Evolutionary conservation across 2,113 vertebrate species (phyloP).

Genomic region (Aplodontia rufa): DNA sequence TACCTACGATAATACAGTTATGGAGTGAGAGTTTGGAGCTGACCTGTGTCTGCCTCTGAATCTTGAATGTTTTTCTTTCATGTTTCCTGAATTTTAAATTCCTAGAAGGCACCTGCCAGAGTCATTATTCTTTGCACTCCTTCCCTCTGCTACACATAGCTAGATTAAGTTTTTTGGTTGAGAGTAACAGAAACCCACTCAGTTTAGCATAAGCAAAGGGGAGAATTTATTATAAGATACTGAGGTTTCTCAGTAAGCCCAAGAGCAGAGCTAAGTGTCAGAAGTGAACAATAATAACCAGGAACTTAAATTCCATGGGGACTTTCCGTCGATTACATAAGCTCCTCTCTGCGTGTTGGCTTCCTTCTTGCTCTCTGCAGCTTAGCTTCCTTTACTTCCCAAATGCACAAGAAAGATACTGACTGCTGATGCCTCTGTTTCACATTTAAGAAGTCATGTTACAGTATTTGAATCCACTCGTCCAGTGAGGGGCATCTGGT

Average conservation of each 20-base stretch:
- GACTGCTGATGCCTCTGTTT: background rate
- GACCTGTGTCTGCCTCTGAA: background rate
- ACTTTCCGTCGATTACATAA: background rate
- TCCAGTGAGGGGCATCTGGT: too few relatives aligned
- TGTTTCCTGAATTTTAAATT: background rate
- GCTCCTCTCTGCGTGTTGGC: background rate
- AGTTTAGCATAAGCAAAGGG: background rate
- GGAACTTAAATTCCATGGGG: background rate
- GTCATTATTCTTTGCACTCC: background rate
- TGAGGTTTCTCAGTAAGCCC: background rate
- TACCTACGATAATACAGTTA: background rate
- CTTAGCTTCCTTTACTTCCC: background rate
- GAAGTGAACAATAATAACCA: background rate
- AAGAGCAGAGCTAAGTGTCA: background rate
- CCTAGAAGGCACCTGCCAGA: background rate
- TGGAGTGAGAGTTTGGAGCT: background rate
- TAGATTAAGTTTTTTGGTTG: background rate
- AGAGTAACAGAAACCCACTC: background rate
- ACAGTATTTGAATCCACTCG: too few relatives aligned
- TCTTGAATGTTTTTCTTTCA: background rate
- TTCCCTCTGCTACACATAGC: background rate
- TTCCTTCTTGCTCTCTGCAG: background rate
- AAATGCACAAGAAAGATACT: background rate
- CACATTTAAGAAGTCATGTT: background rate
- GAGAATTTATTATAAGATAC: background rate